Evolutionary conservation across 1,140 invertebrate genomes (phyloP), one percentile per base, ranked within the genome.

Genomic region (Eueides isabella): DNA sequence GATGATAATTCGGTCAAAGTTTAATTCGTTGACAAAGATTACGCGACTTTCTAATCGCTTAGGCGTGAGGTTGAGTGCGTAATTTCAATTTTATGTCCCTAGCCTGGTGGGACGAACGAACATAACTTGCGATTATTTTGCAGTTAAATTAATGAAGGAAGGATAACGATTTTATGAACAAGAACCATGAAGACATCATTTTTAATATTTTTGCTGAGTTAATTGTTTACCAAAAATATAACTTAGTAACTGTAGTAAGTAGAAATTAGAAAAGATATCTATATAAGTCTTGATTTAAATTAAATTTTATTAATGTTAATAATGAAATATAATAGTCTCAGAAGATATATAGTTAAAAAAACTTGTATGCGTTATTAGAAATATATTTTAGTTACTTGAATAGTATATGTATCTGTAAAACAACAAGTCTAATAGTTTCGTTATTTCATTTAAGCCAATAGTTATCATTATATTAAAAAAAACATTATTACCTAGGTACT

Each of bases 11-110:
- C 89, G 89, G 91, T 92, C 91, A 92, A 85, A 92, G 87, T 92
- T 92, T 92, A 92, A 91, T 84, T 72, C 87, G 89, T 81, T 88
- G 80, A 92, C 91, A 92, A 92, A 92, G 91, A 92, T 91, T 82
- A 73, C 67, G 76, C 61, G 67, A 83, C 75, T 85, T 85, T 81
- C 82, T 85, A 89, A 90, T 87, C 82, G 85, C 72, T 84, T 69
- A 78, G 88, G 89, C 85, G 88, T 86, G 81, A 78, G 84, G 85
- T 80, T 79, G 80, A 72, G 79, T 80, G 70, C 73, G 83, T 76
- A 77, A 87, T 90, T 85, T 84, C 85, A 86, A 91, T 89, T 91
- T 91, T 88, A 91, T 88, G 87, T 84, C 71, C 77, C 71, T 74
- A 85, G 85, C 83, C 88, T 88, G 87, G 86, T 89, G 90, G 86